A percentile compares a stretch with the other conserved stretches of the same genome.
phyloP scores from a whole-genome alignment of 2,113 vertebrate genomes.

The Mustela nigripes region DNA sequence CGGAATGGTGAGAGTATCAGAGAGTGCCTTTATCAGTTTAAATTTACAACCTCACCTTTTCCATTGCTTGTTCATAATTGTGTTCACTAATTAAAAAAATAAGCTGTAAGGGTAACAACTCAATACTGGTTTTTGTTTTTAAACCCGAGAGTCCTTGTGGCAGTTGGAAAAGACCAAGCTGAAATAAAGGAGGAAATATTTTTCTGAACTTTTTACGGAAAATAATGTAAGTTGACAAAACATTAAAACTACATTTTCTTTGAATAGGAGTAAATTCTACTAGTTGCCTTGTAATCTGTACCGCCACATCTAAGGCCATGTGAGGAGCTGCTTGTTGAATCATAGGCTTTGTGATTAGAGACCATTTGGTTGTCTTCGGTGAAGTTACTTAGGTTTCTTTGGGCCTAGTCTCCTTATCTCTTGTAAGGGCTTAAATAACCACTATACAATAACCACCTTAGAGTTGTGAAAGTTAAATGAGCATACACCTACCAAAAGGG shows the following conservation, averaged over 20 bases:
- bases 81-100: too few species aligned
- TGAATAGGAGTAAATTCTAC: background rate
- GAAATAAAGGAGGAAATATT: too few species aligned
- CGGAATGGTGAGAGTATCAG: too few species aligned
- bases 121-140: too few species aligned
- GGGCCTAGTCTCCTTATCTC: constrained; percentile 16
- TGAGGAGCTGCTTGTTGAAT: background rate
- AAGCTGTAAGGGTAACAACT: too few species aligned
- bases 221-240: too few species aligned
- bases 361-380: background rate
- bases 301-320: background rate
- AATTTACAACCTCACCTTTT: too few species aligned
- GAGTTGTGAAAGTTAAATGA: constrained; percentile 12
- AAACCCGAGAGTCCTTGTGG: too few species aligned
- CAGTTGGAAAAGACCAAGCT: too few species aligned
- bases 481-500: background rate
- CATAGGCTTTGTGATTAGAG: background rate
- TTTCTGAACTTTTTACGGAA: too few species aligned
- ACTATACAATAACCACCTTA: background rate
- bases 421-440: background rate
- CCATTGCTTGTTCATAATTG: too few species aligned
- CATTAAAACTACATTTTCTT: constrained; percentile 33
- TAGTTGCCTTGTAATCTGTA: background rate
- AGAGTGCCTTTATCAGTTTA: too few species aligned
- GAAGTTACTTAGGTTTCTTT: constrained; percentile 34